Conservation (phyloP, 1,140 invertebrate genomes). For the Meloidogyne chitwoodi region DNA sequence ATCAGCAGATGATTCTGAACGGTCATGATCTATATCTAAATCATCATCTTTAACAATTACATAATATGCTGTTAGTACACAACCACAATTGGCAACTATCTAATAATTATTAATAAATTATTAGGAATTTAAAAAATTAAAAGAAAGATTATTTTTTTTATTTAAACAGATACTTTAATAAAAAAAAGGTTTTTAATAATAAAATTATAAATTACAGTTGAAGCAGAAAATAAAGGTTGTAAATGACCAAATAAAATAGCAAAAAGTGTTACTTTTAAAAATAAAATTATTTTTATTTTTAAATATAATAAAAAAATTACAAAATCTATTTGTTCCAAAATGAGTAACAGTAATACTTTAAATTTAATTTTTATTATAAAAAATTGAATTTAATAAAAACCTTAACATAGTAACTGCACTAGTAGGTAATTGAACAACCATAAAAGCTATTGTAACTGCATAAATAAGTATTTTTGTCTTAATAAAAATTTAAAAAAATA, state of each 20-base stretch:
- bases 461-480: constrained; percentile 58
- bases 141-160: too few species aligned
- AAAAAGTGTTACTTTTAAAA: constrained; percentile 30
- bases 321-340: constrained; percentile 52
- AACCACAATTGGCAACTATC: constrained; percentile 54
- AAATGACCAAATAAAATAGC: constrained; percentile 42
- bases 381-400: neutral
- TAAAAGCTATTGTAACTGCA: constrained; percentile 56
- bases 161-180: too few species aligned
- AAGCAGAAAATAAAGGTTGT: constrained; percentile 41
- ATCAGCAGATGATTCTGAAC: constrained; percentile 23
- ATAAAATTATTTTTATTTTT: neutral
- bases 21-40: constrained; percentile 27
- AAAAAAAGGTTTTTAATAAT: too few species aligned
- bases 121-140: too few species aligned
- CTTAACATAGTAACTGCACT: constrained; percentile 47
- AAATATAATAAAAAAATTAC: constrained; percentile 24
- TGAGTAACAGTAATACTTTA: constrained; percentile 58
- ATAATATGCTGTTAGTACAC: constrained; percentile 58
- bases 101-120: constrained; percentile 6
- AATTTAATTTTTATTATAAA: constrained; percentile 24
- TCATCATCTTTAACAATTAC: constrained; percentile 59
- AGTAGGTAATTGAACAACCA: constrained; percentile 57
- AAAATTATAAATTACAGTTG: constrained; percentile 27
- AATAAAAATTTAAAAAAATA: constrained; percentile 1